phyloP scores from a whole-genome alignment of 2,797 vertebrate species.

The Peromyscus eremicus region DNA sequence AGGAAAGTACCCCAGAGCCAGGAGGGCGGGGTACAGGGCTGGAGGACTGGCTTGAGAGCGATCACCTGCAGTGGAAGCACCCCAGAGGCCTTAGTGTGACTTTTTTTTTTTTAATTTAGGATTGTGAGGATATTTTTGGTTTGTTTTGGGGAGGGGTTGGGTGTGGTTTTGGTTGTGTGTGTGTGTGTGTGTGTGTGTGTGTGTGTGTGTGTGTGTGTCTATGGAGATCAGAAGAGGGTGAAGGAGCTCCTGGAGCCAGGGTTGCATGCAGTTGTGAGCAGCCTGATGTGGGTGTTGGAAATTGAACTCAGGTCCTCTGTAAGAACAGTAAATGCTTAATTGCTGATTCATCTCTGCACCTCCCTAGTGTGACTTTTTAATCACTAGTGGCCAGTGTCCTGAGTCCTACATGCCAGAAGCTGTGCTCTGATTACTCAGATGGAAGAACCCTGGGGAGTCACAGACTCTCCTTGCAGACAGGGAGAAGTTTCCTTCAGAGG shows the following conservation, averaged over 20 bases:
- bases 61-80: fast-evolving
- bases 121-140: neutral
- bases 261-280: neutral
- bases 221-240: neutral
- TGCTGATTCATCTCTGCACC: no score
- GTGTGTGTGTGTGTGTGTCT: neutral
- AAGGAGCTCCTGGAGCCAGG: neutral
- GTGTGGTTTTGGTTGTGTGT: neutral
- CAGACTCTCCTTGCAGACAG: no score
- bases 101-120: neutral
- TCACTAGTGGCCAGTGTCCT: neutral
- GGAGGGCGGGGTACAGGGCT: neutral
- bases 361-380: neutral
- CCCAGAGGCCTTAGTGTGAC: fast-evolving
- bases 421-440: neutral
- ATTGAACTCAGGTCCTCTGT: neutral
- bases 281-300: neutral
- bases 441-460: neutral
- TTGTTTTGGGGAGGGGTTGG: neutral
- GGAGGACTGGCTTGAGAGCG: no score
- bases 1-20: neutral
- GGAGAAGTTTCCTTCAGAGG: neutral
- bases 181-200: neutral
- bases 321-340: neutral
- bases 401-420: neutral